phyloP scores from a whole-genome alignment of 2,113 vertebrate species.

The Bubo scandiacus region DNA sequence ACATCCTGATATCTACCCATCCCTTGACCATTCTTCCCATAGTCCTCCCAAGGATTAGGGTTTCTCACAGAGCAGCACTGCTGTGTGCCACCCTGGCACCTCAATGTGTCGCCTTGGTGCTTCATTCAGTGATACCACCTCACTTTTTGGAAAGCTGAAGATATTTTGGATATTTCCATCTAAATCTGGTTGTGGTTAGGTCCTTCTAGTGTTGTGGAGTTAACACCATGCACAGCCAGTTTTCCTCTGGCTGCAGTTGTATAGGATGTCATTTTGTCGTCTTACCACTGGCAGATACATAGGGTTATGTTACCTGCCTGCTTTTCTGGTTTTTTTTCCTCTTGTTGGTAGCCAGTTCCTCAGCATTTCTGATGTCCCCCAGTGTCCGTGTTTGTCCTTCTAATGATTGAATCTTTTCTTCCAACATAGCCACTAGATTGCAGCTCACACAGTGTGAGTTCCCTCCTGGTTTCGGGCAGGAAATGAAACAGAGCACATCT shows the following conservation, averaged over 20 bases:
- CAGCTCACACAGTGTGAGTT: not conserved
- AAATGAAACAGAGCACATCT: slow-evolving; percentile 11
- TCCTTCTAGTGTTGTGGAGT: not conserved
- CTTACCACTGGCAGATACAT: not conserved
- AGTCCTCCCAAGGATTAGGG: not conserved
- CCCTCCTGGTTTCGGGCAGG: not conserved
- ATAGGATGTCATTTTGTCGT: not conserved
- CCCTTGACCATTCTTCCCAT: not conserved
- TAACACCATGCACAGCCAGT: not conserved
- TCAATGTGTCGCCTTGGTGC: not conserved
- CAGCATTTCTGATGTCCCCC: not conserved
- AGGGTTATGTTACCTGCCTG: not conserved
- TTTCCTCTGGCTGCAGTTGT: not conserved
- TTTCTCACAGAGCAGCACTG: not conserved
- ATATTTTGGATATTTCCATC: not conserved
- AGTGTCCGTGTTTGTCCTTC: slow-evolving; percentile 3
- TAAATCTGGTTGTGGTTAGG: not conserved
- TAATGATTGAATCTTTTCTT: not conserved
- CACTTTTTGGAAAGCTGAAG: not conserved
- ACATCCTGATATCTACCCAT: not conserved
- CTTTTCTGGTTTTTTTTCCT: not conserved
- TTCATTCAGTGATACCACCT: not conserved
- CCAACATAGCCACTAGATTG: not conserved
- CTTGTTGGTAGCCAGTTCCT: not conserved
- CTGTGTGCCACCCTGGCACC: not conserved